Evolutionary conservation across 1,140 invertebrate genomes (phyloP).

Genomic region (Drosophila tropicalis): DNA sequence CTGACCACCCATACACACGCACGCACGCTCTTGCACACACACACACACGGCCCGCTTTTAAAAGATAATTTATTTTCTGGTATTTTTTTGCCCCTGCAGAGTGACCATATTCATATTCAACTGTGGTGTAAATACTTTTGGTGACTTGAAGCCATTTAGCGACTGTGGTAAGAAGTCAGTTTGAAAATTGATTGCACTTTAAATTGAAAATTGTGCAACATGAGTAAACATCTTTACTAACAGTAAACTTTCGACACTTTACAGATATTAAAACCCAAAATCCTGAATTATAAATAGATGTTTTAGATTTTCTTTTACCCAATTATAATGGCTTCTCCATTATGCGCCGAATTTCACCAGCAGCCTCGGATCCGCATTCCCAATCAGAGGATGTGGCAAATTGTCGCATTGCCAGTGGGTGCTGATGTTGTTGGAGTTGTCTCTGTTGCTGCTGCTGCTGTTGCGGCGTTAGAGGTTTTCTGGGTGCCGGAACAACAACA

Average conservation of each 20-base stretch:
- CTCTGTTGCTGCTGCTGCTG: slow-evolving; percentile 37
- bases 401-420: slow-evolving; percentile 22
- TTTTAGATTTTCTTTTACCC: too few species aligned
- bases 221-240: too few species aligned
- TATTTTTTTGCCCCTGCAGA: too few species aligned
- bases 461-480: slow-evolving; percentile 12
- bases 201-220: too few species aligned
- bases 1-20: too few species aligned
- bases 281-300: too few species aligned
- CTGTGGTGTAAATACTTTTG: background rate
- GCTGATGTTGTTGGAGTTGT: slow-evolving; percentile 17
- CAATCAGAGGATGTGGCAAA: slow-evolving; percentile 83
- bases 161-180: background rate
- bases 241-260: too few species aligned
- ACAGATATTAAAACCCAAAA: too few species aligned
- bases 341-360: slow-evolving; percentile 86
- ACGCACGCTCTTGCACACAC: too few species aligned
- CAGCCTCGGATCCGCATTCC: slow-evolving; percentile 87
- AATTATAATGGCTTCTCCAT: slow-evolving; percentile 83
- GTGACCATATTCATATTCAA: background rate
- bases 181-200: background rate
- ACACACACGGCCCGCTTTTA: too few species aligned
- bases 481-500: background rate
- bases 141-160: background rate
- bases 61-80: too few species aligned